Evolutionary conservation across 2,888 invertebrate species (phyloP).

Genomic region (Drepana falcataria): DNA sequence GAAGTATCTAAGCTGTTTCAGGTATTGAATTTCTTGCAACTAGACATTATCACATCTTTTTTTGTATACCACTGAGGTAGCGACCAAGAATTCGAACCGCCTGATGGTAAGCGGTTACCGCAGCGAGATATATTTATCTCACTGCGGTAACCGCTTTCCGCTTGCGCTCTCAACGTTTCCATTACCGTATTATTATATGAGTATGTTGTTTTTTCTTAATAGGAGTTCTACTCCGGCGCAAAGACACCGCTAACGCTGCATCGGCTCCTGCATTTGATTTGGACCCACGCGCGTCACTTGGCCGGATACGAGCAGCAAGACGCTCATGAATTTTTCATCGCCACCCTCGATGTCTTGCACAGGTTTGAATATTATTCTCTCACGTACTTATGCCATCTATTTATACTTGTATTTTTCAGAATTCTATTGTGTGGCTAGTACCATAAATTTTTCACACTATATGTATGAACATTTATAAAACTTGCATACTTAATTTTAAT

Average conservation of each 20-base stretch:
- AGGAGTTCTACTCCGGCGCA: constrained; percentile 95
- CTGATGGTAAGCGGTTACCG: too few species aligned
- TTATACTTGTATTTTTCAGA: too few species aligned
- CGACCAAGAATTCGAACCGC: too few species aligned
- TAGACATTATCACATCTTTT: too few species aligned
- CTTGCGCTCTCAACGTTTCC: constrained; percentile 1
- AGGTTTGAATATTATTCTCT: constrained; percentile 48
- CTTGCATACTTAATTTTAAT: too few species aligned
- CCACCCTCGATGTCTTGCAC: constrained; percentile 94
- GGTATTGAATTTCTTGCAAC: constrained; percentile 62
- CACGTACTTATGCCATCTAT: neutral
- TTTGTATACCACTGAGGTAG: too few species aligned
- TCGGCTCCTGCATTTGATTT: constrained; percentile 93
- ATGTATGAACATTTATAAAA: too few species aligned
- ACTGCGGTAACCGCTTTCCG: too few species aligned
- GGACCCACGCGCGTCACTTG: constrained; percentile 97
- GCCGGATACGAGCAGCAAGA: constrained; percentile 99
- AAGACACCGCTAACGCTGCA: constrained; percentile 93
- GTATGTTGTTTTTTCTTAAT: constrained; percentile 18
- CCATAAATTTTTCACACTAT: too few species aligned
- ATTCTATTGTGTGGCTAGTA: too few species aligned
- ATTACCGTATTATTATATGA: constrained; percentile 7
- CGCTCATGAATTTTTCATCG: constrained; percentile 99
- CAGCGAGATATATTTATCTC: too few species aligned
- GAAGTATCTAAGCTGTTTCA: constrained; percentile 97